Evolutionary conservation across 2,888 invertebrate species (phyloP), one percentile per base, ranked within the genome.

Genomic region (Ctena decussata): DNA sequence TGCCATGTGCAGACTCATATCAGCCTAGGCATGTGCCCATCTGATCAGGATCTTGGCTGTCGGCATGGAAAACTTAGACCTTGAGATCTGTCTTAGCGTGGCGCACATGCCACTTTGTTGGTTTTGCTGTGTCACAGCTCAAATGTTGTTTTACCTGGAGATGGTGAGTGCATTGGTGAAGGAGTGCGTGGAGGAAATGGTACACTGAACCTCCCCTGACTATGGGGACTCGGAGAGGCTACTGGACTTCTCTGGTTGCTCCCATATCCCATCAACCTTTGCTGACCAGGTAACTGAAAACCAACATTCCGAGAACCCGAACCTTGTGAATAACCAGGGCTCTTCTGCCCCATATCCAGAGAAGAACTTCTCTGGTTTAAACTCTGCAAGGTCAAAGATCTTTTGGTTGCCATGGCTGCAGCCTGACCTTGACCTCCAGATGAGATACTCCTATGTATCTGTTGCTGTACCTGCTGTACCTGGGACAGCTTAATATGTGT

Each of bases 341-440:
- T 93, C 87, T 92, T 93, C 80, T 92, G 93, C n/a, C 90, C 92
- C 2, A 90, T 90, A 71, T 89, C 91, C 27, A 87, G 69, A 71
- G 85, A 86, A 8, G 80, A 76, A 65, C 90, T 90, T 49, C 91
- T 75, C n/a, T 92, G 92, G 70, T 86, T 91, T 72, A 85, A 89
- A 27, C 90, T 84, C 49, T 84, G 80, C 53, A 91, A 85, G 39
- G 81, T 84, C 12, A 77, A 76, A 32, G 85, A 79, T 73, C 85
- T 76, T 73, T 85, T 88, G 73, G 44, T 39, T 2, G 53, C 69
- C 65, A 77, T 73, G 27, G 32, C 72, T 49, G 77, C 41, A 44
- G 77, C 44, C 71, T 71, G 71, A 44, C 71, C 71, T n/a, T 65
- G 77, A 39, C 74, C 35, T 11, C 82, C 79, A 3, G 81, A 72